phyloP scores from a whole-genome alignment of 2,888 invertebrate species.

The Patella pellucida region DNA sequence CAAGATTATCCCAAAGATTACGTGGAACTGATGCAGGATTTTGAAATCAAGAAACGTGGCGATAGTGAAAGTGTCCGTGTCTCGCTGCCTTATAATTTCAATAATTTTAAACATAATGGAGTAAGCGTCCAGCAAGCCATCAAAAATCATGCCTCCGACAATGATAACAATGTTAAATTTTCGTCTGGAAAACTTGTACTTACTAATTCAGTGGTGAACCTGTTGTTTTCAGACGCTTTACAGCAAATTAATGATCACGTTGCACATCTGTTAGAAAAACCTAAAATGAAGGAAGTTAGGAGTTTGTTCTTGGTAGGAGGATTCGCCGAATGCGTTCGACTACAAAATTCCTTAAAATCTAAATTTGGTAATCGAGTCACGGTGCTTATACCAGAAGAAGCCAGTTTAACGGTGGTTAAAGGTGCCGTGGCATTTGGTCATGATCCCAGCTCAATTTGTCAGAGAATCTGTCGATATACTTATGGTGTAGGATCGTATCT shows the following conservation, averaged over 20 bases:
- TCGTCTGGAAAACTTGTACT: conserved; percentile 63
- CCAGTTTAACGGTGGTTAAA: conserved; percentile 60
- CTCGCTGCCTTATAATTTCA: conserved; percentile 62
- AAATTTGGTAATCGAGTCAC: conserved; percentile 57
- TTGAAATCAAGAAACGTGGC: conserved; percentile 63
- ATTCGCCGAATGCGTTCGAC: conserved; percentile 58
- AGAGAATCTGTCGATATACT: conserved; percentile 62
- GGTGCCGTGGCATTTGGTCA: conserved; percentile 66
- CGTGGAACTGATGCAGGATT: conserved; percentile 60
- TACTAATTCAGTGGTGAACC: conserved; percentile 51
- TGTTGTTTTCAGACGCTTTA: conserved; percentile 58
- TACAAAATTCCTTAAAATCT: conserved; percentile 54
- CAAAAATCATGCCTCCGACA: conserved; percentile 49
- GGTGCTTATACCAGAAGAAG: conserved; percentile 62
- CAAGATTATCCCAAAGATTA: conserved; percentile 59
- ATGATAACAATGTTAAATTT: conserved; percentile 56
- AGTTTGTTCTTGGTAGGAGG: conserved; percentile 64
- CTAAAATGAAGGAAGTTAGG: conserved; percentile 56
- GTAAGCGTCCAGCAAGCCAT: conserved; percentile 59
- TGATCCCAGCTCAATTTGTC: conserved; percentile 63
- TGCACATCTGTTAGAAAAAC: conserved; percentile 46
- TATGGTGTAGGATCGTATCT: conserved; percentile 64
- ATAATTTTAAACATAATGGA: conserved; percentile 58
- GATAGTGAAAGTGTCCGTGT: conserved; percentile 61
- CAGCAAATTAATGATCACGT: conserved; percentile 52